Percentiles rank a stretch among this genome's conserved stretches.
phyloP scores from a whole-genome alignment of 2,888 invertebrate genomes.

The Nephrotoma appendiculata region DNA sequence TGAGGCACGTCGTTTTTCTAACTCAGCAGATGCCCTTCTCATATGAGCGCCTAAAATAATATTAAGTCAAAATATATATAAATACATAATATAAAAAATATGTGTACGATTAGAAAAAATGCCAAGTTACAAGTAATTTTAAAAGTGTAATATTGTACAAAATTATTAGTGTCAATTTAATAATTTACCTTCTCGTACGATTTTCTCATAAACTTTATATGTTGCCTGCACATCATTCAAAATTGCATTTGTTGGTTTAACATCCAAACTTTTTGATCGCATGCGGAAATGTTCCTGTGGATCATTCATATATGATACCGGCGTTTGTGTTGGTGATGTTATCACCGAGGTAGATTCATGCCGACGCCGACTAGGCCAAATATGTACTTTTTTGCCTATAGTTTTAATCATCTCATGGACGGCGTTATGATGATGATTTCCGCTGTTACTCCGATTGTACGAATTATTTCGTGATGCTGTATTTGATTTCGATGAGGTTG shows the following conservation, averaged over 20 bases:
- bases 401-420: constrained; percentile 64
- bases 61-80: constrained; percentile 13
- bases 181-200: constrained; percentile 53
- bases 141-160: not conserved
- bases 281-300: constrained; percentile 51
- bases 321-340: constrained; percentile 34
- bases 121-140: not conserved
- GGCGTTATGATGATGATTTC: constrained; percentile 39
- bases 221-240: constrained; percentile 68
- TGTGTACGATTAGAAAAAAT: not conserved
- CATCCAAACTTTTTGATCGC: constrained; percentile 65
- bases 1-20: constrained; percentile 63
- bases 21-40: constrained; percentile 62
- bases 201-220: constrained; percentile 66
- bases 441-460: constrained; percentile 10
- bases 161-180: not conserved
- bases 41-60: constrained; percentile 52
- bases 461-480: constrained; percentile 10
- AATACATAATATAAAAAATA: constrained; percentile 14
- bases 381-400: constrained; percentile 58
- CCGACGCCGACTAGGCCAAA: constrained; percentile 52
- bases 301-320: constrained; percentile 25
- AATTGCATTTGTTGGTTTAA: constrained; percentile 33
- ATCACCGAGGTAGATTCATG: constrained; percentile 29
- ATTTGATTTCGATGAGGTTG: constrained; percentile 7